Percentiles rank a stretch among this genome's conserved stretches.
phyloP scores from a whole-genome alignment of 1,140 invertebrate species.

The Meloidogyne hapla region DNA sequence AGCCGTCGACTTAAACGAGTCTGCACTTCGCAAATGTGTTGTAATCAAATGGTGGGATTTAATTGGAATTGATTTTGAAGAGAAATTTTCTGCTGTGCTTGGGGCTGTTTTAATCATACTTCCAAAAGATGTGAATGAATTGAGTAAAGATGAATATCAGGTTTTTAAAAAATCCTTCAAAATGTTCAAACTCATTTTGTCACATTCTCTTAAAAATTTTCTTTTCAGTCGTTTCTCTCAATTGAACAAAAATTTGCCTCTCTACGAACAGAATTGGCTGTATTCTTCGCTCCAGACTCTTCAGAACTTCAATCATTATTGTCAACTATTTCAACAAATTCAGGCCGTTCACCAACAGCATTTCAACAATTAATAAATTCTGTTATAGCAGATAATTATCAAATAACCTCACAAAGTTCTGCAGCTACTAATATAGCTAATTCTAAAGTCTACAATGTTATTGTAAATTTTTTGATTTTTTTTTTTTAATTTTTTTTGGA shows the following conservation, averaged over 20 bases:
- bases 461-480: slow-evolving; percentile 39
- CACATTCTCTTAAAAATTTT: slow-evolving; percentile 24
- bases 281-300: slow-evolving; percentile 75
- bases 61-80: slow-evolving; percentile 75
- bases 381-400: slow-evolving; percentile 48
- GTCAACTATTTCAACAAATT: slow-evolving; percentile 23
- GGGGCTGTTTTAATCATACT: slow-evolving; percentile 81
- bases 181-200: background rate
- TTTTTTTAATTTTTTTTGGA: slow-evolving; percentile 1
- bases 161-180: slow-evolving; percentile 66
- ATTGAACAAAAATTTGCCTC: slow-evolving; percentile 80
- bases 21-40: slow-evolving; percentile 82
- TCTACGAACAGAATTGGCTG: slow-evolving; percentile 79
- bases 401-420: slow-evolving; percentile 31
- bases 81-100: slow-evolving; percentile 75
- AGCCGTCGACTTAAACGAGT: slow-evolving; percentile 80
- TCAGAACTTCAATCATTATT: slow-evolving; percentile 29
- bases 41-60: slow-evolving; percentile 78
- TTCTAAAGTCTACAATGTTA: slow-evolving; percentile 43
- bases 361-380: slow-evolving; percentile 47
- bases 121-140: slow-evolving; percentile 73
- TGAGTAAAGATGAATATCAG: slow-evolving; percentile 73
- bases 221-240: slow-evolving; percentile 72
- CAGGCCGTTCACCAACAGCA: slow-evolving; percentile 40
- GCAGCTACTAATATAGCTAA: slow-evolving; percentile 17